These are phyloP conservation scores for Potamilus streckersoni DNA, from an alignment of 1,140 invertebrate species.

Conservation along the genomic window DNA sequence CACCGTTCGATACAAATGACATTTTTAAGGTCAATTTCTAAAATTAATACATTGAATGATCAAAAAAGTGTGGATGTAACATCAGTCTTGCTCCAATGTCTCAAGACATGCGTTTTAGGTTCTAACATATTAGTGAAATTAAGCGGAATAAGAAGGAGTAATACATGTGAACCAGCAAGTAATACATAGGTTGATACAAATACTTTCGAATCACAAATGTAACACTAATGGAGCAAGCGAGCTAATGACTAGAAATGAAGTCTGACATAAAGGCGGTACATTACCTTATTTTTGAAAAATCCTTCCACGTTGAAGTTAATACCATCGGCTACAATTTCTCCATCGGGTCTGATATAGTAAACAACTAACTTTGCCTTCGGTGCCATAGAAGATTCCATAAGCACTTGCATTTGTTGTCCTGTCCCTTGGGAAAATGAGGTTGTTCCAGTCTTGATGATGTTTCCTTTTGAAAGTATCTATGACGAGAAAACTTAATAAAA, in stretches of 20 bases:
- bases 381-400: conserved; percentile 33
- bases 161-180: not conserved
- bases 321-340: conserved; percentile 35
- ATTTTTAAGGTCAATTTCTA: too few relatives aligned
- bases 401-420: not conserved
- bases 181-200: not conserved
- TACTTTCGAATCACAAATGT: not conserved
- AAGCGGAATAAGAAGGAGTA: not conserved
- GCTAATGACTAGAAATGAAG: not conserved
- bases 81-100: too few relatives aligned
- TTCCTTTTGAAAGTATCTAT: conserved; percentile 46
- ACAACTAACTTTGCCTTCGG: conserved; percentile 36
- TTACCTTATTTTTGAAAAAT: conserved; percentile 34
- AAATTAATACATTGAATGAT: too few relatives aligned
- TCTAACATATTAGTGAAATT: not conserved
- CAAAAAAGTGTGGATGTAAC: too few relatives aligned
- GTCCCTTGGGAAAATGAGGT: conserved; percentile 1
- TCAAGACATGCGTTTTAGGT: not conserved
- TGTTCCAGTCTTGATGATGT: conserved; percentile 11
- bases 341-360: conserved; percentile 34
- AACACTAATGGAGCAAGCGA: not conserved
- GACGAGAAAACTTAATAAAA: too few relatives aligned
- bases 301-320: conserved; percentile 33
- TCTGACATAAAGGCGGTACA: not conserved
- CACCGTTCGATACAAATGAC: too few relatives aligned